Base-by-base conservation (phyloP, 2,797 vertebrate species). In the Selene dorsalis region DNA sequence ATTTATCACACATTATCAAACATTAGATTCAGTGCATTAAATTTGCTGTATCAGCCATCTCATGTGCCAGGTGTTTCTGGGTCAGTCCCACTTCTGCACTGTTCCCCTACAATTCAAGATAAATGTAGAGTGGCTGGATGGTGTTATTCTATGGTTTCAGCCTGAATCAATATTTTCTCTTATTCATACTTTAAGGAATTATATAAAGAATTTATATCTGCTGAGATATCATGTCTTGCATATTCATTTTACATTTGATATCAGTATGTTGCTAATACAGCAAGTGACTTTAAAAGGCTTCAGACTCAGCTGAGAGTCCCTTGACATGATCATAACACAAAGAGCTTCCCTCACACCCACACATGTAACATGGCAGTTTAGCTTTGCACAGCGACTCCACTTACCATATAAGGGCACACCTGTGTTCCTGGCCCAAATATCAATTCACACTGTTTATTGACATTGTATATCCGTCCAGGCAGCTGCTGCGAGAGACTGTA, bases 361-460 rank as follows among this genome's bases (percentile, higher is more conserved):
- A 73, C 72, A 56, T 45, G 72, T 72, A 74, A 71, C 77, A 79
- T 70, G 71, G 75, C 77, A 82, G 69, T 83, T 87, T 28, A 47
- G 52, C 80, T 53, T 62, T 17, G 38, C 41, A 63, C 71, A 12
- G 6, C 6, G 3, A 58, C 66, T 91, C 84, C 70, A 94, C 98
- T 97, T 92, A 99, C 98, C 98, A 99, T 99, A 89, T 98, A 99
- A 0, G 98, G 98, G 93, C 98, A 99, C 95, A 99, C 96, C 95
- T 98, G 96, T 74, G 97, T 98, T 84, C 98, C 98, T 0, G 96
- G 95, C 88, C 98, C 98, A 93, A 99, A 99, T 95, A 99, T 98
- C 93, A 99, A 91, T 95, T 99, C 98, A 91, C 98, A 99, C 92
- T 99, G 98, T 94, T 98, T 99, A 93, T 99, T 97, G 94, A 99